Percentiles rank a stretch among this genome's conserved stretches.
Evolutionary conservation across 35 echinoderm and acorn worm genomes (phyloP).

Genomic region (Ophiothrix spiculata): DNA sequence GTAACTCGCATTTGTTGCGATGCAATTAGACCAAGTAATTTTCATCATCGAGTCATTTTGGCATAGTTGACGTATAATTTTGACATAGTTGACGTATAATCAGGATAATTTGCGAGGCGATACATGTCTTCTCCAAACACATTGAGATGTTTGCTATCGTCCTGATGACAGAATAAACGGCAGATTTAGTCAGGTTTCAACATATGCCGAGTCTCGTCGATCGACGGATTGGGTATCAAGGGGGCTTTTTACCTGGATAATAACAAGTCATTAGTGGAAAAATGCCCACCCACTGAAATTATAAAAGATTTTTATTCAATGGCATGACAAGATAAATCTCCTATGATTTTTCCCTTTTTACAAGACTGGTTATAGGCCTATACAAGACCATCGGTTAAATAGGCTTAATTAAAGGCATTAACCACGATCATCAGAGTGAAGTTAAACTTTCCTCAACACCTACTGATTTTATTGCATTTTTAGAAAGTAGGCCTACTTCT

Average conservation of each 20-base stretch:
- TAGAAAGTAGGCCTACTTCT: too few species aligned
- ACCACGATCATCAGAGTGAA: too few species aligned
- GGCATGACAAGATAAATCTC: too few species aligned
- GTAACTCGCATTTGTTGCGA: too few species aligned
- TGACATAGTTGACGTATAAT: not conserved
- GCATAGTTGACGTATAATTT: not conserved
- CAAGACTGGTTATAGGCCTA: too few species aligned
- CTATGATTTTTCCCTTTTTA: too few species aligned
- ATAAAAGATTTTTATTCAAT: too few species aligned
- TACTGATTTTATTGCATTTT: too few species aligned
- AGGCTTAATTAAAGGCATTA: too few species aligned
- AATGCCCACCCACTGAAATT: not conserved
- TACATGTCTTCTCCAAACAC: not conserved
- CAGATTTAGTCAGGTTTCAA: not conserved
- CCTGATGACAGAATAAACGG: slow-evolving; percentile 6
- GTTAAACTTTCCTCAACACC: too few species aligned
- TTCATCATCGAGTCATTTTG: not conserved
- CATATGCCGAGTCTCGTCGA: not conserved
- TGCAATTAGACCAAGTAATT: not conserved
- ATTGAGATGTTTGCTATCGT: not conserved
- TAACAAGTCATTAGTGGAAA: not conserved
- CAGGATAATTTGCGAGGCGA: slow-evolving; percentile 3
- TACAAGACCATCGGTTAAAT: too few species aligned
- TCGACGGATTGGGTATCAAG: slow-evolving; percentile 5
- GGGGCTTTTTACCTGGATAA: slow-evolving; percentile 4